Evolutionary conservation across 1,140 invertebrate species (phyloP).

Genomic region (Heliconius congener): DNA sequence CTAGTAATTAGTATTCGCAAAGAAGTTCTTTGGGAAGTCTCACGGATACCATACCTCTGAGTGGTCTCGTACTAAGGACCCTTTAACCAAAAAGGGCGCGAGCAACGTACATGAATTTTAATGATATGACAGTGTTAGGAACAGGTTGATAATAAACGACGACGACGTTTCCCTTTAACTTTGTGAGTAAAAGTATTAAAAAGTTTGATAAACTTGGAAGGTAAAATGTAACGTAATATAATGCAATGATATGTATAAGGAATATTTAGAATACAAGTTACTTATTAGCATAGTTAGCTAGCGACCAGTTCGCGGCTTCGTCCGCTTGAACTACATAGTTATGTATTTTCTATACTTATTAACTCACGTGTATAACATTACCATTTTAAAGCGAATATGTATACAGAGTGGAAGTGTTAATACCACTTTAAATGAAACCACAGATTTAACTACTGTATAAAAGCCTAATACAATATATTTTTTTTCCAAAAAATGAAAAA

Average conservation of each 20-base stretch:
- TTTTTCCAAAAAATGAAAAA: too few relatives aligned
- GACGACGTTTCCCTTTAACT: conserved; percentile 18
- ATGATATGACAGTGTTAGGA: conserved; percentile 37
- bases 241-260: background rate
- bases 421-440: too few relatives aligned
- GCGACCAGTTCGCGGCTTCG: too few relatives aligned
- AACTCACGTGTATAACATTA: too few relatives aligned
- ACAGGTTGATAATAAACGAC: conserved; percentile 27
- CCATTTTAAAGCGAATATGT: too few relatives aligned
- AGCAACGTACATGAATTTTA: conserved; percentile 41
- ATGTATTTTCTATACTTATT: too few relatives aligned
- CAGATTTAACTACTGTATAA: too few relatives aligned
- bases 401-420: too few relatives aligned
- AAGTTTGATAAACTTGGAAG: background rate
- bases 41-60: conserved; percentile 39
- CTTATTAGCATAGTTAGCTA: too few relatives aligned
- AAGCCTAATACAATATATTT: too few relatives aligned
- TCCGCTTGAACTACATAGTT: too few relatives aligned
- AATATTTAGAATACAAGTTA: too few relatives aligned
- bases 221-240: background rate
- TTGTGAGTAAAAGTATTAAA: conserved; percentile 1
- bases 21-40: conserved; percentile 42
- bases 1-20: conserved; percentile 47
- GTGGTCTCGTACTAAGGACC: conserved; percentile 28
- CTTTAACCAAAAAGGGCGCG: conserved; percentile 38